These are phyloP conservation scores for Drosophila oshimai DNA, from an alignment of 1,140 invertebrate species.

Conservation along the genomic window DNA sequence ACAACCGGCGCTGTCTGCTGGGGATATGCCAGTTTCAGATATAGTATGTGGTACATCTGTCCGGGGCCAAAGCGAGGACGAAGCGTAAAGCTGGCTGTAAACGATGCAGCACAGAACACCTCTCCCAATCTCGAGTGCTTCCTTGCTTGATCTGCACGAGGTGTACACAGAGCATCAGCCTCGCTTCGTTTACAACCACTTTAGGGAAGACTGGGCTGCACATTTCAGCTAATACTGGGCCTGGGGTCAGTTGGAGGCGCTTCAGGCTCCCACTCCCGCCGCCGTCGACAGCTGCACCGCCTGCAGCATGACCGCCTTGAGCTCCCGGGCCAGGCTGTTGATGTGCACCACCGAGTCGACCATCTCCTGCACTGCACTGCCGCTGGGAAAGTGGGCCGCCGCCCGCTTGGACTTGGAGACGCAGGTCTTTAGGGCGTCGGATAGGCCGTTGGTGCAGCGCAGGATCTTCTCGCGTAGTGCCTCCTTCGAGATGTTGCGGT, in stretches of 20 bases:
- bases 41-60: neutral
- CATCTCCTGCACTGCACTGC: slow-evolving; percentile 95
- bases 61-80: slow-evolving; percentile 13
- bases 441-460: slow-evolving; percentile 91
- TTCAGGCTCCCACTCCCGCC: slow-evolving; percentile 49
- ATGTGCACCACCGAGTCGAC: slow-evolving; percentile 94
- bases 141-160: too few relatives aligned
- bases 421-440: slow-evolving; percentile 91
- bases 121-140: too few relatives aligned
- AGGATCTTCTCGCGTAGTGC: slow-evolving; percentile 89
- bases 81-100: too few relatives aligned
- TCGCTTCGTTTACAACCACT: too few relatives aligned
- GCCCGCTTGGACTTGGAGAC: slow-evolving; percentile 95
- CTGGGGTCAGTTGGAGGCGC: neutral
- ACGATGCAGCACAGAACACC: too few relatives aligned
- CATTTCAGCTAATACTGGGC: slow-evolving; percentile 39
- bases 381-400: slow-evolving; percentile 94
- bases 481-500: slow-evolving; percentile 89
- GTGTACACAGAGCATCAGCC: too few relatives aligned
- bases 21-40: slow-evolving; percentile 59
- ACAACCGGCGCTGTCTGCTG: slow-evolving; percentile 25
- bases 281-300: slow-evolving; percentile 76
- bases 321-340: slow-evolving; percentile 89
- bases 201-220: slow-evolving; percentile 60
- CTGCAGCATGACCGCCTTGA: slow-evolving; percentile 87